phyloP scores from a whole-genome alignment of 1,140 invertebrate genomes.

The Protaetia brevitarsis region DNA sequence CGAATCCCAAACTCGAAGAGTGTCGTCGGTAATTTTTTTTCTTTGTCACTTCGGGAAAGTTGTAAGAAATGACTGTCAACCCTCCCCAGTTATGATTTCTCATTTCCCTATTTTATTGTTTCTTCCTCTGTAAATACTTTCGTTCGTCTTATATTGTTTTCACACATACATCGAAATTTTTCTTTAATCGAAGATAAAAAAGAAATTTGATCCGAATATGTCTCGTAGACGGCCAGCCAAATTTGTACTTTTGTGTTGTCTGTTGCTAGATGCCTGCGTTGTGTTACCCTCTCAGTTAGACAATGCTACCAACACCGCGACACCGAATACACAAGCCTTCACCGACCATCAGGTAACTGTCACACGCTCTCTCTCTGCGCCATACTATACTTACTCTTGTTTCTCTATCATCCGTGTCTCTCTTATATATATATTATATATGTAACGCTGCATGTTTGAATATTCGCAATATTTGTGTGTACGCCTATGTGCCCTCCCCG shows the following conservation, averaged over 20 bases:
- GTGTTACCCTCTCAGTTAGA: constrained; percentile 64
- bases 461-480: too few species aligned
- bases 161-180: not conserved
- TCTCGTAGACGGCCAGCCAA: constrained; percentile 32
- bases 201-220: constrained; percentile 25
- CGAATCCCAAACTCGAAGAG: not conserved
- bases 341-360: constrained; percentile 51
- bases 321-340: constrained; percentile 48
- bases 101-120: too few species aligned
- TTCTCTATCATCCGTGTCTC: too few species aligned
- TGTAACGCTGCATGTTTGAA: constrained; percentile 28
- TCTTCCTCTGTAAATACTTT: constrained; percentile 5
- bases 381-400: constrained; percentile 39
- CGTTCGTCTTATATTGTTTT: not conserved
- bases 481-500: constrained; percentile 5
- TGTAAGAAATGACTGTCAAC: constrained; percentile 23
- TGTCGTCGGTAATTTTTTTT: not conserved
- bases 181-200: not conserved
- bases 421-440: too few species aligned
- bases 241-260: constrained; percentile 55
- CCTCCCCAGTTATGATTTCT: too few species aligned
- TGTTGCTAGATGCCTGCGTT: constrained; percentile 66
- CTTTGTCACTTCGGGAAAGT: not conserved
- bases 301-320: constrained; percentile 55
- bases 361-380: constrained; percentile 41